phyloP scores from a whole-genome alignment of 2,888 invertebrate genomes.

The Epirrita christyi region DNA sequence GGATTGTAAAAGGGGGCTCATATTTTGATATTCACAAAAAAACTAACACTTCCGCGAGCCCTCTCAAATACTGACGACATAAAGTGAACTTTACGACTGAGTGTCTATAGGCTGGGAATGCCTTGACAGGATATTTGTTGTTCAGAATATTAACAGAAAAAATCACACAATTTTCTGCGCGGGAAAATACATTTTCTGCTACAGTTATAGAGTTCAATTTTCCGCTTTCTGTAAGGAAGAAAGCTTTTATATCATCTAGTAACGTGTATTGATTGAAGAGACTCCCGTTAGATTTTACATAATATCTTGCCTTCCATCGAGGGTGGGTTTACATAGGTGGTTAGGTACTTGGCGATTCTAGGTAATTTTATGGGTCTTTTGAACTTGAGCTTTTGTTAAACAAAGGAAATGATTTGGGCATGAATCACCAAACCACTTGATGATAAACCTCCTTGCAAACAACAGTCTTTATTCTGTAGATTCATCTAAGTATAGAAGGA shows the following conservation, averaged over 20 bases:
- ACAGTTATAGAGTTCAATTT: conserved; percentile 53
- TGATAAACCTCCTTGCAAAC: not conserved
- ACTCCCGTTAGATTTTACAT: conserved; percentile 83
- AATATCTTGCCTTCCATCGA: conserved; percentile 76
- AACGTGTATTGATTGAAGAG: conserved; percentile 84
- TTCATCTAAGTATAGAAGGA: too few relatives aligned
- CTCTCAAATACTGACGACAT: conserved; percentile 45
- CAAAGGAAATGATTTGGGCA: conserved; percentile 27
- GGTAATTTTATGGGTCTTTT: conserved; percentile 48
- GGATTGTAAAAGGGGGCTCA: conserved; percentile 83
- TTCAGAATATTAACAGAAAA: conserved; percentile 69
- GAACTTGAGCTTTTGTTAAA: conserved; percentile 38
- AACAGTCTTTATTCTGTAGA: not conserved
- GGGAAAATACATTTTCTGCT: conserved; percentile 48
- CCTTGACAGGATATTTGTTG: conserved; percentile 65
- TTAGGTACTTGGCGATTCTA: conserved; percentile 53
- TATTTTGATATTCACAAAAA: conserved; percentile 84
- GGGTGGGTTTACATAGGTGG: conserved; percentile 66
- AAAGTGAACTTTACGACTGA: conserved; percentile 54
- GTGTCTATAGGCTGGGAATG: conserved; percentile 61
- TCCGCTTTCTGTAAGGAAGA: conserved; percentile 48
- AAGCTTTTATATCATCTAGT: conserved; percentile 81
- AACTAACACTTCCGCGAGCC: conserved; percentile 78
- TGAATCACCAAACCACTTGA: conserved; percentile 13
- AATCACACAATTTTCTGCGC: conserved; percentile 45